Conservation (phyloP, 2,113 vertebrate genomes). For the Hemicordylus capensis region DNA sequence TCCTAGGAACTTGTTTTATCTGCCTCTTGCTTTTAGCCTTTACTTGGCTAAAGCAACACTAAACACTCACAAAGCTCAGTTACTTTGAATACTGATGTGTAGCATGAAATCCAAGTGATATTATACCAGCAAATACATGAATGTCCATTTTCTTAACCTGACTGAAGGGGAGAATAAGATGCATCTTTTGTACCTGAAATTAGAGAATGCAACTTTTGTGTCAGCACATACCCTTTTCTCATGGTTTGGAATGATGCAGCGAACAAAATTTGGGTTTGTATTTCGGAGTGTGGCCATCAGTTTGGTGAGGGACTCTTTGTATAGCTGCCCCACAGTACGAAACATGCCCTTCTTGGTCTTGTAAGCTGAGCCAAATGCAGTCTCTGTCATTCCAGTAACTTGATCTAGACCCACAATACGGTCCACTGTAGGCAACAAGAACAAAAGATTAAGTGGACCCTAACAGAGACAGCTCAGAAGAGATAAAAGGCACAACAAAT, state of each 20-base stretch:
- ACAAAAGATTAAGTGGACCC: constrained; percentile 1
- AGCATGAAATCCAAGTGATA: not conserved
- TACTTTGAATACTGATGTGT: not conserved
- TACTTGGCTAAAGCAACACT: not conserved
- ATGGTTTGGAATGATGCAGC: constrained; percentile 98
- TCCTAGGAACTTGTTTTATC: not conserved
- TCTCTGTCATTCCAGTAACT: constrained; percentile 96
- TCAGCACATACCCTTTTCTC: constrained; percentile 88
- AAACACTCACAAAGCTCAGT: not conserved
- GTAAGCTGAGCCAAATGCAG: constrained; percentile 92
- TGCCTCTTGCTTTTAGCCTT: not conserved
- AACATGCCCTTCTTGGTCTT: constrained; percentile 99
- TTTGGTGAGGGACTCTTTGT: constrained; percentile 96
- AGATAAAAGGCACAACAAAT: constrained; percentile 58
- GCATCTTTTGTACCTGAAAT: not conserved
- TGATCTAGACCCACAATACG: constrained; percentile 98
- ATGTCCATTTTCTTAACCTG: not conserved
- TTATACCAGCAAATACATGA: not conserved
- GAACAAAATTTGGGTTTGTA: constrained; percentile 98
- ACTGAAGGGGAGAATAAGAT: not conserved
- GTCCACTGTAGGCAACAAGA: constrained; percentile 82
- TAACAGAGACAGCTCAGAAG: not conserved
- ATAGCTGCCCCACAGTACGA: constrained; percentile 93
- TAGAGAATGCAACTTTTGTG: accelerated
- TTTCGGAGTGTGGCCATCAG: constrained; percentile 97